A percentile compares a stretch with the other conserved stretches of the same genome.
Conservation (phyloP, 2,113 vertebrate species). For the Todiramphus chloris region DNA sequence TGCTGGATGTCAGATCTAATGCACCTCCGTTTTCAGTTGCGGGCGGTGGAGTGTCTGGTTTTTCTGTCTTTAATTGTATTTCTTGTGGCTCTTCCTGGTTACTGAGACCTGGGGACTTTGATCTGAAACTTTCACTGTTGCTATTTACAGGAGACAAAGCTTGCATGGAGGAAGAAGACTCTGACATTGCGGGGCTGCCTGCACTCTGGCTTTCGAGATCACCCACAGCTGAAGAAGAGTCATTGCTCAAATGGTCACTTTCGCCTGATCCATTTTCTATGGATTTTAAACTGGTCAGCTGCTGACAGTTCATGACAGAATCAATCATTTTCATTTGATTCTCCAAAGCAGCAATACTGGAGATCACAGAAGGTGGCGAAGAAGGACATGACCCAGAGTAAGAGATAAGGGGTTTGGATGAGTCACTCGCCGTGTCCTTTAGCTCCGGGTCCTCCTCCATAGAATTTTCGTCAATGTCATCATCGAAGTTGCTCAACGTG, state of each 20-base stretch:
- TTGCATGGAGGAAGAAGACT: conserved; percentile 92
- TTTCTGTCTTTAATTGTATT: conserved; percentile 92
- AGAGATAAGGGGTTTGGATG: conserved; percentile 78
- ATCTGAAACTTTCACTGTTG: conserved; percentile 87
- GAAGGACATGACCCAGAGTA: conserved; percentile 84
- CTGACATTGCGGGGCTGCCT: conserved; percentile 93
- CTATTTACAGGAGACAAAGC: conserved; percentile 89
- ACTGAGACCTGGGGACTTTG: conserved; percentile 87
- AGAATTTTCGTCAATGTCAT: conserved; percentile 93
- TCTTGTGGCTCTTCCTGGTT: conserved; percentile 85
- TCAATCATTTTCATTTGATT: conserved; percentile 99
- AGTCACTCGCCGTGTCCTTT: conserved; percentile 81
- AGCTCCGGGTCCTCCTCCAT: conserved; percentile 90
- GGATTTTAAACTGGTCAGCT: conserved; percentile 82
- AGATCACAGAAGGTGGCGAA: conserved; percentile 94
- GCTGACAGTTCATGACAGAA: conserved; percentile 87
- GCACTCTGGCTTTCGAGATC: conserved; percentile 92
- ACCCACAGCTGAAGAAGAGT: conserved; percentile 85
- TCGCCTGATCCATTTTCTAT: conserved; percentile 88
- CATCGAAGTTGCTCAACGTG: conserved; percentile 89
- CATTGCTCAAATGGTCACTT: conserved; percentile 89
- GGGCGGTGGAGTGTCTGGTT: conserved; percentile 87
- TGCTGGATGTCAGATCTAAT: conserved; percentile 93
- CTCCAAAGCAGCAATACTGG: conserved; percentile 95
- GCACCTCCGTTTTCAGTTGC: conserved; percentile 87